These are phyloP conservation scores for Muscicapa adusta DNA, from an alignment of 2,113 vertebrate genomes.

Conservation along the genomic window DNA sequence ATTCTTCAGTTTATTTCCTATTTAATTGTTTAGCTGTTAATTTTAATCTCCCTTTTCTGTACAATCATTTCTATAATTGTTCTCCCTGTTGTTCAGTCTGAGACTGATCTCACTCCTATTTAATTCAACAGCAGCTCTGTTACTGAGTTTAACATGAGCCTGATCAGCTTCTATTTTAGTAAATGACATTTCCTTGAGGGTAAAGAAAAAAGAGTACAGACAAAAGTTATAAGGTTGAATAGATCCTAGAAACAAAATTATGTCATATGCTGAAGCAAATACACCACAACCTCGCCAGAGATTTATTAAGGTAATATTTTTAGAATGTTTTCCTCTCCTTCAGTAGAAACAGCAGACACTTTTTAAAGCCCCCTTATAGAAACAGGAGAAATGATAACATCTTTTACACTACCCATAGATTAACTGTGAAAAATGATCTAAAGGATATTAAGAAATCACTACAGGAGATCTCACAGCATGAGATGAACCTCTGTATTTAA, in stretches of 20 bases:
- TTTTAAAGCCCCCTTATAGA: not conserved
- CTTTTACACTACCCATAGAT: not conserved
- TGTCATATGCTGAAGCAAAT: not conserved
- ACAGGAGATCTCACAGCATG: conserved; percentile 25
- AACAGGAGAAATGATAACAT: not conserved
- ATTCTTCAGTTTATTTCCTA: conserved; percentile 48
- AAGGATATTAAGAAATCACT: conserved; percentile 28
- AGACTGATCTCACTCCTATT: conserved; percentile 15
- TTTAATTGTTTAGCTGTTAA: conserved; percentile 43
- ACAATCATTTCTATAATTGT: conserved; percentile 30
- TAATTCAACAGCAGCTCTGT: conserved; percentile 18
- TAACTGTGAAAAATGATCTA: conserved; percentile 13
- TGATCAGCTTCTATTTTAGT: conserved; percentile 49
- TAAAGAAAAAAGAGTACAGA: not conserved
- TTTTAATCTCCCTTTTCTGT: conserved; percentile 46
- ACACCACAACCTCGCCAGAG: not conserved
- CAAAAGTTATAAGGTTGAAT: conserved; percentile 4
- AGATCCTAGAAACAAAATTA: not conserved
- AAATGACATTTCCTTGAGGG: not conserved
- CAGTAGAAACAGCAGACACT: not conserved
- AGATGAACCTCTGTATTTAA: not conserved
- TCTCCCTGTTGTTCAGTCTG: not conserved
- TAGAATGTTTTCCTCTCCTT: not conserved
- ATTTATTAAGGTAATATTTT: conserved; percentile 31
- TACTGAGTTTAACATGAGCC: conserved; percentile 14